These are phyloP conservation scores for Fratercula arctica DNA, from an alignment of 2,797 vertebrate species.

Conservation along the genomic window DNA sequence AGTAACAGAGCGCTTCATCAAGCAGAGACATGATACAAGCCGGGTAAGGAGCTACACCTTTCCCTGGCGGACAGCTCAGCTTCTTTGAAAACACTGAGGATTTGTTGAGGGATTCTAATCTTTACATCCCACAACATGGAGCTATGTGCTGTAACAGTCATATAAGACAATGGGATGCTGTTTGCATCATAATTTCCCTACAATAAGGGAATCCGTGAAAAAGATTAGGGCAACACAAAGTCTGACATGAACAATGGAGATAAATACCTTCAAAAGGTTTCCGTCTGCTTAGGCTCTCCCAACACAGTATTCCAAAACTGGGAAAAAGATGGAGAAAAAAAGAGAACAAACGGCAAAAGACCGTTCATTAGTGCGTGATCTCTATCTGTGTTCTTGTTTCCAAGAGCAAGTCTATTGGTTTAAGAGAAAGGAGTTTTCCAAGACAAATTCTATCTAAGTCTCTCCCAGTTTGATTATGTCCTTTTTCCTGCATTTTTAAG, in stretches of 20 bases:
- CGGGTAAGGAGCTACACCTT: not conserved
- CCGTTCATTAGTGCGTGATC: not conserved
- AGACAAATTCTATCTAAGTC: not conserved
- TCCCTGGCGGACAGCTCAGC: not conserved
- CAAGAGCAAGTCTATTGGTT: not conserved
- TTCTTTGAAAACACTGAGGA: not conserved
- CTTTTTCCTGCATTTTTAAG: not conserved
- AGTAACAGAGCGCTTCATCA: not conserved
- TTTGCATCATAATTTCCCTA: not conserved
- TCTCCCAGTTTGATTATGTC: not conserved
- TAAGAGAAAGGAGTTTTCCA: not conserved
- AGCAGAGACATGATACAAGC: not conserved
- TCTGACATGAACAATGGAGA: not conserved
- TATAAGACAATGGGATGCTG: not conserved
- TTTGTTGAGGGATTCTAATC: not conserved
- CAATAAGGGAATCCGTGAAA: not conserved
- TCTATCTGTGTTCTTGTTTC: not conserved
- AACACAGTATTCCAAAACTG: constrained; percentile 76
- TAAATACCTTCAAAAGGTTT: constrained; percentile 74
- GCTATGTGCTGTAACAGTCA: not conserved
- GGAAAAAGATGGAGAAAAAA: not conserved
- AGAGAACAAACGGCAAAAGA: not conserved
- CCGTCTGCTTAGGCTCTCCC: constrained; percentile 75
- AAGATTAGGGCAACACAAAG: not conserved
- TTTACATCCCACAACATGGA: not conserved